Conservation (phyloP, 2,888 invertebrate genomes). For the Ophioninae sp. region DNA sequence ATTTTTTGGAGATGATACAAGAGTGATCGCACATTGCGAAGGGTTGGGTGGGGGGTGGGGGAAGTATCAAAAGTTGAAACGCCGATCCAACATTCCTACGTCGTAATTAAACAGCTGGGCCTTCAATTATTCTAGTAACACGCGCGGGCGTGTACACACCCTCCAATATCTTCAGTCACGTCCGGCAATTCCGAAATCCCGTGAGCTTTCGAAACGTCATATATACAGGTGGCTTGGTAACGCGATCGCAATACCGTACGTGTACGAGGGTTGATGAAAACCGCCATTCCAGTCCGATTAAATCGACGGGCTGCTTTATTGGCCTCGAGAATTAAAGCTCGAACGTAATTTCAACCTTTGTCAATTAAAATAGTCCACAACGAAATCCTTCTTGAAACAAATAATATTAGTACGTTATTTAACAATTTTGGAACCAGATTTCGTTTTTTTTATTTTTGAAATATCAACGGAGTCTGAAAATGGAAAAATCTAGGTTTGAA, state of each 20-base stretch:
- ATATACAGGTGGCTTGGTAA: slow-evolving; percentile 4
- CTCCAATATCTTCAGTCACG: slow-evolving; percentile 45
- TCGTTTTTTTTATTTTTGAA: no score
- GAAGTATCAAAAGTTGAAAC: slow-evolving; percentile 53
- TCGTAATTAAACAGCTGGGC: slow-evolving; percentile 52
- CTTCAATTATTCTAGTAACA: slow-evolving; percentile 48
- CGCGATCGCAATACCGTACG: slow-evolving; percentile 40
- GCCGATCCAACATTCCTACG: slow-evolving; percentile 45
- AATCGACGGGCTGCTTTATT: not conserved
- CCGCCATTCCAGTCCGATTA: not conserved
- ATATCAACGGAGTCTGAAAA: no score
- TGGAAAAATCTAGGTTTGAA: no score
- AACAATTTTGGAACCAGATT: no score
- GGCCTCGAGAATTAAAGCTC: slow-evolving; percentile 13
- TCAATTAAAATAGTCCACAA: not conserved
- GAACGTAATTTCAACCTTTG: not conserved
- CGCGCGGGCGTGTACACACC: slow-evolving; percentile 1
- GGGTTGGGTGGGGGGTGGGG: not conserved
- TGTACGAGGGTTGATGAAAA: not conserved
- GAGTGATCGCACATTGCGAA: no score
- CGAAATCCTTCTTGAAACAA: not conserved
- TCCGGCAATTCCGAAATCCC: slow-evolving; percentile 35
- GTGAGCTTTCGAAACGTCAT: slow-evolving; percentile 17
- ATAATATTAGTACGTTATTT: no score
- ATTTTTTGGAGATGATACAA: no score